Evolutionary conservation across 2,797 vertebrate genomes (phyloP), one percentile per base, ranked within the genome.

Genomic region (Apogon talboti): DNA sequence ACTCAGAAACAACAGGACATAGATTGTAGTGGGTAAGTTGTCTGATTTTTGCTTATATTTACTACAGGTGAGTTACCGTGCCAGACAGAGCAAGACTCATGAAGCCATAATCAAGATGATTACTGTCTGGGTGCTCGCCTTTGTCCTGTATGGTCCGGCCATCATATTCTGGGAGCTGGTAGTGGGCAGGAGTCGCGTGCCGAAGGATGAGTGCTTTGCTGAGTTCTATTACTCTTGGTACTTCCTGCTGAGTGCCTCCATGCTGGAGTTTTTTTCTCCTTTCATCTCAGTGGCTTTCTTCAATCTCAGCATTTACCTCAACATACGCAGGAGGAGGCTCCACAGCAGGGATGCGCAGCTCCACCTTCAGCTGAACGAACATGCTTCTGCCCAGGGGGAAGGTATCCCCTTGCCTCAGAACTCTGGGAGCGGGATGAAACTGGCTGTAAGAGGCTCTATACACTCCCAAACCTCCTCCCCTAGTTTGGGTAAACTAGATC

Each of bases 231-330:
- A 78, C 90, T 91, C 90, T 53, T 94, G 95, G 93, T 93, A 88
- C 24, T 71, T 92, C 83, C 89, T 94, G 40, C 77, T 95, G 75
- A 91, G 94, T 64, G 93, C 94, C 59, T 96, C 94, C 18, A 90
- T 91, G 48, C 87, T 98, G 66, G 96, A 97, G 88, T 97, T 97
- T 83, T 93, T 96, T 49, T 83, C 92, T 45, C 96, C 95, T 0
- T 91, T 96, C 71, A 79, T 96, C 72, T 92, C 83, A 0, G 95
- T 98, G 85, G 84, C 92, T 56, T 96, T 94, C 91, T 98, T 98
- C 91, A 96, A 96, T 14, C 33, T 94, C 59, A 93, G 89, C 81
- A 97, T 98, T 89, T 96, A 96, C 90, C 90, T 93, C 85, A 93
- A 79, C 80, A 95, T 97, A 66, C 94, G 93, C 78, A 92, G 89